A percentile compares a stretch with the other conserved stretches of the same genome.
Evolutionary conservation across 1,140 invertebrate species (phyloP).

Genomic region (Metopolophium dirhodum): DNA sequence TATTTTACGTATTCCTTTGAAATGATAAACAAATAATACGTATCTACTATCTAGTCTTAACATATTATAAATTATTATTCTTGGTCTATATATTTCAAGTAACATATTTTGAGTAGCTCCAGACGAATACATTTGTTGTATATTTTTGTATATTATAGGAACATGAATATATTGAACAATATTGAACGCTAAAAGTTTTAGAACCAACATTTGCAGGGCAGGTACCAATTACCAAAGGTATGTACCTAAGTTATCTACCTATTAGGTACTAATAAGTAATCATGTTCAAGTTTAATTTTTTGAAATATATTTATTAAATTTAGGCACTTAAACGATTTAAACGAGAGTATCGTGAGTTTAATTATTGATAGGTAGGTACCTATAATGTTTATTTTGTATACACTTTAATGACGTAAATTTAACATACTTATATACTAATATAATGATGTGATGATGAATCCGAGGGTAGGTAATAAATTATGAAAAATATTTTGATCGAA

Average conservation of each 20-base stretch:
- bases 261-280: neutral
- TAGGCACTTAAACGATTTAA: neutral
- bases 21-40: neutral
- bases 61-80: neutral
- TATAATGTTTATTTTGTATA: neutral
- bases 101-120: neutral
- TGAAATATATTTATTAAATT: neutral
- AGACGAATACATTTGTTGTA: neutral
- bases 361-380: neutral
- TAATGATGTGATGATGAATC: neutral
- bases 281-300: neutral
- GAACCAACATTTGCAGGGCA: neutral
- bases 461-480: neutral
- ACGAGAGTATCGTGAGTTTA: neutral
- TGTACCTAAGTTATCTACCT: too few relatives aligned
- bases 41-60: neutral
- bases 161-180: neutral
- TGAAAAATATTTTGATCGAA: neutral
- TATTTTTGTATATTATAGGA: neutral
- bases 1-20: neutral
- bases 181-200: neutral
- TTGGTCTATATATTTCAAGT: neutral
- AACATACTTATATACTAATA: too few relatives aligned
- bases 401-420: neutral
- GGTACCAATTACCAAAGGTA: too few relatives aligned